Evolutionary conservation across 2,113 vertebrate genomes (phyloP).

Genomic region (Apteryx mantelli): DNA sequence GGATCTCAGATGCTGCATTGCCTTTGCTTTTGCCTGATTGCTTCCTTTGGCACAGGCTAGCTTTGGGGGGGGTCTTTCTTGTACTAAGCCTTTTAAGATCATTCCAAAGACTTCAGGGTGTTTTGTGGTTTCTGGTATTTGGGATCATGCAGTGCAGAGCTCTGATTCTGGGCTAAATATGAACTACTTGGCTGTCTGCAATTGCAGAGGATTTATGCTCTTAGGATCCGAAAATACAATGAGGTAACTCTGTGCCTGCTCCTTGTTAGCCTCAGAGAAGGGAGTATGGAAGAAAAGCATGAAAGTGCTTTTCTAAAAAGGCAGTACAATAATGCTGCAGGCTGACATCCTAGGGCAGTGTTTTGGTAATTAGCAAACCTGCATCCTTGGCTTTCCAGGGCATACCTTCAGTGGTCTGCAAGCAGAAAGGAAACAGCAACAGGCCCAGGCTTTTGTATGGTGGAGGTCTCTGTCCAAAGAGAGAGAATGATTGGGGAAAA

Average conservation of each 20-base stretch:
- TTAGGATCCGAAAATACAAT: background rate
- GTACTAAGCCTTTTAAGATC: background rate
- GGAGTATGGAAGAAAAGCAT: background rate
- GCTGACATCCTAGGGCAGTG: background rate
- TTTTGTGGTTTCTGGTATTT: background rate
- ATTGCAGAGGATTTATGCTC: background rate
- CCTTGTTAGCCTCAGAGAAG: background rate
- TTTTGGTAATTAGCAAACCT: background rate
- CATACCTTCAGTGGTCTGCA: background rate
- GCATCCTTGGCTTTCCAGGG: background rate
- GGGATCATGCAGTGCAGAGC: background rate
- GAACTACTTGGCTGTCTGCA: background rate
- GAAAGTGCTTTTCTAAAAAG: constrained; percentile 29
- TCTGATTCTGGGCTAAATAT: background rate
- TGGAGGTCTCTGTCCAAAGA: background rate
- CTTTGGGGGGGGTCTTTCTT: background rate
- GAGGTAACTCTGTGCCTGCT: background rate
- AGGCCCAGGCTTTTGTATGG: background rate
- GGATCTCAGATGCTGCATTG: background rate
- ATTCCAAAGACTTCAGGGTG: background rate
- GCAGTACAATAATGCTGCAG: background rate
- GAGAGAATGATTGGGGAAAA: background rate
- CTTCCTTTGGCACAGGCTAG: background rate
- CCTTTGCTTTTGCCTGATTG: background rate
- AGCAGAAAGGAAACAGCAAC: background rate